These are phyloP conservation scores for Nylanderia fulva DNA, from an alignment of 1,140 invertebrate genomes.

Conservation along the genomic window DNA sequence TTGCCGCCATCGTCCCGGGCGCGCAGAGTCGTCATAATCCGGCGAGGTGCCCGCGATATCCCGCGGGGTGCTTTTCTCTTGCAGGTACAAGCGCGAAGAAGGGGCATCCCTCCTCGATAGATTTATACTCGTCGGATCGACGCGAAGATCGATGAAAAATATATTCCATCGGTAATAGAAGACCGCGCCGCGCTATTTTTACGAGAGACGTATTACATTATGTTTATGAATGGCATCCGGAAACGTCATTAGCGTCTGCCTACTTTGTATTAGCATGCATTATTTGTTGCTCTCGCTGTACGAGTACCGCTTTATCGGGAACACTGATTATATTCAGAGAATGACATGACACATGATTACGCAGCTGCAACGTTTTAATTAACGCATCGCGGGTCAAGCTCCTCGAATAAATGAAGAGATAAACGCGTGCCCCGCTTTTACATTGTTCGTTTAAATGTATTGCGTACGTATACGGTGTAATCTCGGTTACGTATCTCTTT, in stretches of 20 bases:
- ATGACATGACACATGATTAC: conserved; percentile 11
- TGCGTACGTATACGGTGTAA: neutral
- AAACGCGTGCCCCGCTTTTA: neutral
- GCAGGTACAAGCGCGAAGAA: too few species aligned
- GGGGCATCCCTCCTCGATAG: neutral
- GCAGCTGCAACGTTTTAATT: conserved; percentile 35
- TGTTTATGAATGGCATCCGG: neutral
- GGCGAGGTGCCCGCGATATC: too few species aligned
- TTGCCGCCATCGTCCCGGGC: conserved; percentile 69
- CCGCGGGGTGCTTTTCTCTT: too few species aligned
- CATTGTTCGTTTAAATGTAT: neutral
- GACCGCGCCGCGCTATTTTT: neutral
- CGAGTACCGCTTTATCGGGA: conserved; percentile 4
- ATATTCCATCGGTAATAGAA: neutral
- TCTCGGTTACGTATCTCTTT: neutral
- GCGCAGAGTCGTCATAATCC: conserved; percentile 78
- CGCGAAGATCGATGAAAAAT: neutral
- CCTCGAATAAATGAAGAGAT: neutral
- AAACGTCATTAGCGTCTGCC: neutral
- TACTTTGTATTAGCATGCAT: neutral
- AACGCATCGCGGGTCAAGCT: neutral
- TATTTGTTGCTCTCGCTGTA: conserved; percentile 2
- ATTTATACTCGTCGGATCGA: neutral
- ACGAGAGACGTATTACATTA: neutral
- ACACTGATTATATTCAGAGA: conserved; percentile 4